Base-by-base conservation (phyloP, 2,113 vertebrate species). In the Tragelaphus strepsiceros region DNA sequence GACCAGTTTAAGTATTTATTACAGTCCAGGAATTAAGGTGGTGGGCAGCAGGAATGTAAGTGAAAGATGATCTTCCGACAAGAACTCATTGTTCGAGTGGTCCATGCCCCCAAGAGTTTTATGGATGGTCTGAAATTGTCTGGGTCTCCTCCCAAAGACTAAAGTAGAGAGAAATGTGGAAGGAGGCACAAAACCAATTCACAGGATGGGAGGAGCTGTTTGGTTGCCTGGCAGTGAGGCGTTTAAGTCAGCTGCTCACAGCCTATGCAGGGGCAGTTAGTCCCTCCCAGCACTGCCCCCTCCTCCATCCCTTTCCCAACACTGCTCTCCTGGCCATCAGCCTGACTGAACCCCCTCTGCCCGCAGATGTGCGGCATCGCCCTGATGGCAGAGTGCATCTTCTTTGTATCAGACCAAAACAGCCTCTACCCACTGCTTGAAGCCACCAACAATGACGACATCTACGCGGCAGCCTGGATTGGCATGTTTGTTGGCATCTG, bases 321-420 rank as follows among this genome's bases (percentile, higher is more conserved):
- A 1, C 88, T 71, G 43, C 5, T 26, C 9, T 83, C 21, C 80
- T 46, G 85, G 53, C 39, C 32, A 0, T 61, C 28, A 39, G 67
- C n/a, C 83, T 98, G 78, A 98, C 46, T 28, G 58, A 49, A 43
- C 1, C 9, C 35, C 10, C 49, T 96, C 82, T 97, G n/a, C 46
- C 61, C 84, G 59, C 97, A 99, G 99, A 98, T 99, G 97, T 99
- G 99, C 0, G 99, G 99, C 84, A 98, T 99, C 46, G 99, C 99
- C 56, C 98, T 99, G 97, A 99, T 98, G 0, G 99, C 99, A n/a
- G 99, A 99, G 94, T 99, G 99, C 96, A 99, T 99, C 98, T 99
- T 98, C 98, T 99, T 99, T 43, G 99, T 99, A 53, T 98, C 99
- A 0, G 98, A 99, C 88, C 98, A 98, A 12, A 32, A 98, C 0